Base-by-base conservation (phyloP, 2,888 invertebrate genomes). In the Noctua fimbriata region DNA sequence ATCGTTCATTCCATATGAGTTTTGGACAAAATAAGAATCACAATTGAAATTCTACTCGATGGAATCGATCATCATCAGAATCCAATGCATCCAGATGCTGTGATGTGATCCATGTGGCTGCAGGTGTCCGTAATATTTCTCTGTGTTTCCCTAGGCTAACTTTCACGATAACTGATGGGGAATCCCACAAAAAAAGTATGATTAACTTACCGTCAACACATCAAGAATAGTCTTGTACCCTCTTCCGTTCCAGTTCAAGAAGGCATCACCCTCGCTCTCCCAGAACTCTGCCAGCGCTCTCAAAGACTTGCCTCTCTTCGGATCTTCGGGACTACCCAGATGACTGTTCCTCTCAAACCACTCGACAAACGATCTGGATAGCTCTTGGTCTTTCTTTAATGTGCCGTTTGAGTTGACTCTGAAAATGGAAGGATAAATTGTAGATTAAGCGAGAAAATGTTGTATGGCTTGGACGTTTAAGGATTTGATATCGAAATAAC, bases 201-300 rank as follows among this genome's bases (percentile, higher is more conserved):
- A 1, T 1, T 0, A n/a, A 58, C 93, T 91, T 95, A 98, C 98
- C 97, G 97, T 96, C 83, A 99, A 95, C 69, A 98, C 90, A 88
- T 98, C 97, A 71, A 99, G 94, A 80, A 98, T 95, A 3, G 97
- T 98, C 83, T 95, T 97, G 91, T 97, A 98, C 2, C 98, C 98
- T 82, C 97, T 97, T 75, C 97, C 97, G 88, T 98, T 98, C 98
- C 98, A 99, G 90, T 98, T 97, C 7, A 98, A 94, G 88, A 98
- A 93, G 28, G 95, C 94, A 90, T 98, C 97, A 0, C 99, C 99
- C 16, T 98, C 97, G 91, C 98, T 98, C 0, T 95, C 94, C 97
- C 97, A 96, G 90, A 98, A 98, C 84, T 98, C 97, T 2, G 96
- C 93, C 63, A 98, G 94, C 0, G 98, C 98, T 80, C 95, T 95